These are phyloP conservation scores for Zeugodacus cucurbitae DNA, from an alignment of 1,140 invertebrate genomes.

Conservation along the genomic window DNA sequence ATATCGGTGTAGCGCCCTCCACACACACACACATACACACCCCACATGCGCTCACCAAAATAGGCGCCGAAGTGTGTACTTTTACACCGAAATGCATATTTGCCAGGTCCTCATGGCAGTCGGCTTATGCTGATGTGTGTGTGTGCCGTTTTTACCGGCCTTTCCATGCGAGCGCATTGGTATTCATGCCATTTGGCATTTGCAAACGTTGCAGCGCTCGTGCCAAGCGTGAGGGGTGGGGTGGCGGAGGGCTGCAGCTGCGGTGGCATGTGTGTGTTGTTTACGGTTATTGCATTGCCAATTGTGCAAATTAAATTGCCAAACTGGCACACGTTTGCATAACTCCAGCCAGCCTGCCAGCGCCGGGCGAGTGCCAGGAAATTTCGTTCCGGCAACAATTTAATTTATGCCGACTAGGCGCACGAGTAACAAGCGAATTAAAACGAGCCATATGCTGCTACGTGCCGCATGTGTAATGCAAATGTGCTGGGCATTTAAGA, in stretches of 20 bases:
- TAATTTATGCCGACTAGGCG: conserved; percentile 3
- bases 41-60: not conserved
- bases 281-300: not conserved
- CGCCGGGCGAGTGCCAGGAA: not conserved
- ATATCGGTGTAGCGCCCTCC: not conserved
- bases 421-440: conserved; percentile 2
- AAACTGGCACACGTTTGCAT: not conserved
- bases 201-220: not conserved
- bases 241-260: no score
- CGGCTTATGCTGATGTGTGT: not conserved
- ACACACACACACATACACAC: not conserved
- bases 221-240: no score
- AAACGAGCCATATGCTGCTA: not conserved
- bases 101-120: not conserved
- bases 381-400: not conserved
- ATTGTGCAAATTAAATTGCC: conserved; percentile 33
- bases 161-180: not conserved
- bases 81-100: conserved; percentile 26
- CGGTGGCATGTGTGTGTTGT: not conserved
- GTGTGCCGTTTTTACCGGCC: not conserved
- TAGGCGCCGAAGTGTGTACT: conserved; percentile 7
- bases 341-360: not conserved
- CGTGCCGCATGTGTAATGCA: not conserved
- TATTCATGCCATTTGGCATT: not conserved
- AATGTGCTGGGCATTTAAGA: not conserved